Evolutionary conservation across 2,888 invertebrate species (phyloP).

Genomic region (Aromia moschata): DNA sequence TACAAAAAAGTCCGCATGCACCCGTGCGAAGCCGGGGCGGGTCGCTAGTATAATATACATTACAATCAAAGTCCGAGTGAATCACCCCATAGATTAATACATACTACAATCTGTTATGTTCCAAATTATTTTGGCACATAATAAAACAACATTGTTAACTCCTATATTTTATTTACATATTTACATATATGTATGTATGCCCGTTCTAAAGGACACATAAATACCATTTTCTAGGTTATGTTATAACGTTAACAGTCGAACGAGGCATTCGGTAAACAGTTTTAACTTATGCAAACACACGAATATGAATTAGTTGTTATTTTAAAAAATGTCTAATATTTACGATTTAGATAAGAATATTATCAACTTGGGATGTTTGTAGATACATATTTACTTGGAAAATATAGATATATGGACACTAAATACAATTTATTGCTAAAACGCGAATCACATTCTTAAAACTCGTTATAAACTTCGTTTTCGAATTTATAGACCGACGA

Average conservation of each 20-base stretch:
- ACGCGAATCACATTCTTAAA: conserved; percentile 2
- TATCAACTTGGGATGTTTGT: too few species aligned
- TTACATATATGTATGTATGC: too few species aligned
- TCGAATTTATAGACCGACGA: not conserved
- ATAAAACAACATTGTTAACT: not conserved
- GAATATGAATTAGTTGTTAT: not conserved
- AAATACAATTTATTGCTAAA: not conserved
- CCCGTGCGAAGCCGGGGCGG: too few species aligned
- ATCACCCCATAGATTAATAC: not conserved
- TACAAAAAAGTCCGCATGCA: too few species aligned
- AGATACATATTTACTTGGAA: conserved; percentile 6
- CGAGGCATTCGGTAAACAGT: not conserved
- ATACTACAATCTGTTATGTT: not conserved
- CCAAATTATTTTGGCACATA: conserved; percentile 4
- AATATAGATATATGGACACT: not conserved
- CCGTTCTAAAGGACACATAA: not conserved
- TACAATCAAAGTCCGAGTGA: not conserved
- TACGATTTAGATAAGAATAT: conserved; percentile 1
- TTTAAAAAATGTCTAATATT: not conserved
- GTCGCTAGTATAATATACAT: too few species aligned
- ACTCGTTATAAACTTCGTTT: not conserved
- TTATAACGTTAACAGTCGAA: not conserved
- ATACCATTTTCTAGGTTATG: conserved; percentile 2
- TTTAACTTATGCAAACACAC: not conserved
- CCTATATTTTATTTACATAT: not conserved